Evolutionary conservation across 2,797 vertebrate genomes (phyloP).

Genomic region (Acipenser oxyrinchus): DNA sequence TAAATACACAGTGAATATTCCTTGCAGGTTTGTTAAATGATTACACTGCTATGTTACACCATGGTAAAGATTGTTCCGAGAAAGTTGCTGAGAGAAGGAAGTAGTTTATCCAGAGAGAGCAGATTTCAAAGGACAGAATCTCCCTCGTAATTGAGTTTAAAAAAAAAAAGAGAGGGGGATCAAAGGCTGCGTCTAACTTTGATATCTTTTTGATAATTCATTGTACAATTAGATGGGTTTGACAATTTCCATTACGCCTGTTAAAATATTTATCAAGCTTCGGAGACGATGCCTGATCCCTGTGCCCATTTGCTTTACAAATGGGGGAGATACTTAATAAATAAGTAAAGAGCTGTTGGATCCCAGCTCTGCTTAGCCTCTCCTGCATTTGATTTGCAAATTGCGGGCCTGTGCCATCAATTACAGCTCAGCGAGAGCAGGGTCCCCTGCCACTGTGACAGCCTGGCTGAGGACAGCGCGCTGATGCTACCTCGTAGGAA

Average conservation of each 20-base stretch:
- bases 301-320: slow-evolving; percentile 84
- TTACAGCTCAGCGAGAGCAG: slow-evolving; percentile 58
- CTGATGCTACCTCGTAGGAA: slow-evolving; percentile 70
- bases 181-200: slow-evolving; percentile 69
- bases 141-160: slow-evolving; percentile 3
- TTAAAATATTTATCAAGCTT: slow-evolving; percentile 99
- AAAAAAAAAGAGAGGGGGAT: slow-evolving; percentile 37
- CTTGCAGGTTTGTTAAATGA: too few relatives aligned
- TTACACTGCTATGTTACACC: too few relatives aligned
- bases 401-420: slow-evolving; percentile 74
- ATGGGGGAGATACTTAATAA: slow-evolving; percentile 71
- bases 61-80: too few relatives aligned
- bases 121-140: slow-evolving; percentile 22
- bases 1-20: too few relatives aligned
- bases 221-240: slow-evolving; percentile 91
- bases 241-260: slow-evolving; percentile 99
- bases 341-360: slow-evolving; percentile 54
- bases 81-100: too few relatives aligned
- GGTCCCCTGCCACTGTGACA: slow-evolving; percentile 60
- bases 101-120: slow-evolving; percentile 12
- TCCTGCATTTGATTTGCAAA: slow-evolving; percentile 92
- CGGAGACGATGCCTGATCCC: slow-evolving; percentile 84
- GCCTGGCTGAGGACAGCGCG: slow-evolving; percentile 67
- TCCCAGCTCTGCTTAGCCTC: slow-evolving; percentile 54
- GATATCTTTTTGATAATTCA: slow-evolving; percentile 85